A percentile compares a stretch with the other conserved stretches of the same genome.
phyloP scores from a whole-genome alignment of 2,888 invertebrate species.

The Falcaria lacertinaria region DNA sequence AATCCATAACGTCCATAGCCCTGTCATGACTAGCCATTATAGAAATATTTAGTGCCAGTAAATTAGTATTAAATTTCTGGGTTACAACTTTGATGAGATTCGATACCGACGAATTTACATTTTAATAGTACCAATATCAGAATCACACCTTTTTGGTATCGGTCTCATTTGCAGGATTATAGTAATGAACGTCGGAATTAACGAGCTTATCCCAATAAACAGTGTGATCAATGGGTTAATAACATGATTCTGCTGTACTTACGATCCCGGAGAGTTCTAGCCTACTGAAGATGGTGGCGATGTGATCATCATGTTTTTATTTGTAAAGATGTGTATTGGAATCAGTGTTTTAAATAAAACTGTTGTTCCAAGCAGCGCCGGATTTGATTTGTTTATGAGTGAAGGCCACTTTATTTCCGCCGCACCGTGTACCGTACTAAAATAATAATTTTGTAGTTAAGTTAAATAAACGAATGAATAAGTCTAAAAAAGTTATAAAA shows the following conservation, averaged over 20 bases:
- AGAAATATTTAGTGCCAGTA: slow-evolving; percentile 50
- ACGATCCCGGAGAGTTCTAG: neutral
- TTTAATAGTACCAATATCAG: slow-evolving; percentile 46
- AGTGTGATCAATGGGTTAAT: slow-evolving; percentile 13
- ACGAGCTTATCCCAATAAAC: slow-evolving; percentile 17
- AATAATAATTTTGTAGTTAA: no score
- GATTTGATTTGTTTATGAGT: no score
- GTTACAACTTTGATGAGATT: slow-evolving; percentile 53
- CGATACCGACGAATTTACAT: slow-evolving; percentile 56
- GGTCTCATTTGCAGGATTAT: slow-evolving; percentile 26
- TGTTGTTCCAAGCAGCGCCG: no score
- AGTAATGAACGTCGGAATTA: slow-evolving; percentile 10
- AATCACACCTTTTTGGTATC: slow-evolving; percentile 37
- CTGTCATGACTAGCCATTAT: slow-evolving; percentile 43
- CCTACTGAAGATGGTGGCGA: neutral
- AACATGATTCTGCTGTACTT: slow-evolving; percentile 5
- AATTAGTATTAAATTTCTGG: slow-evolving; percentile 51
- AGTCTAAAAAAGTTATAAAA: no score
- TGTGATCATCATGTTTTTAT: neutral
- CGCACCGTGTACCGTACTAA: no score
- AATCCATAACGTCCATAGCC: slow-evolving; percentile 23
- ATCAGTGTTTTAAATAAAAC: no score
- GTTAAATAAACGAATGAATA: no score
- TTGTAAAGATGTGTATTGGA: neutral
- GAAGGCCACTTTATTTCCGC: no score